phyloP scores from a whole-genome alignment of 1,140 invertebrate genomes.

The Aphaenogaster rudis region DNA sequence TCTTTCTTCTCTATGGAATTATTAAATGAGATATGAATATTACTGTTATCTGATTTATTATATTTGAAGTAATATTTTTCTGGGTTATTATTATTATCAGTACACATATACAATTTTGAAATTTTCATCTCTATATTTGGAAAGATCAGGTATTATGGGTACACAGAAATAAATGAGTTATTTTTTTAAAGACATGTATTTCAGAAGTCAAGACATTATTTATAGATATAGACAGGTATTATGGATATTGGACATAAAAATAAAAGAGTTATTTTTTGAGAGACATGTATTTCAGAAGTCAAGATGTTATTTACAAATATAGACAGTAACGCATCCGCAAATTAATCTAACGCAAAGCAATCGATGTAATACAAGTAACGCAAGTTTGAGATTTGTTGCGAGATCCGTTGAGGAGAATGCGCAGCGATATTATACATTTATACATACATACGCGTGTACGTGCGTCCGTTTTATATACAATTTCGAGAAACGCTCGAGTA shows the following conservation, averaged over 20 bases:
- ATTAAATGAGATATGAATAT: not conserved
- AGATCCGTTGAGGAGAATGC: constrained; percentile 6
- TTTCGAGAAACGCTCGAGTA: constrained; percentile 13
- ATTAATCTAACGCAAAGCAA: constrained; percentile 52
- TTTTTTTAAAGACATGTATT: constrained; percentile 74
- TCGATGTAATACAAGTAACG: not conserved
- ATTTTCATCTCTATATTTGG: not conserved
- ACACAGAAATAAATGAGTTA: not conserved
- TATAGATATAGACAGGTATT: constrained; percentile 75
- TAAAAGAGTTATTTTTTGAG: constrained; percentile 31
- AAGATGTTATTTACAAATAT: constrained; percentile 80
- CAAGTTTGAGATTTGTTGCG: constrained; percentile 13
- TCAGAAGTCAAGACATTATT: constrained; percentile 76
- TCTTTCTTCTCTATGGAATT: not conserved
- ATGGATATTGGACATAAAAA: not conserved
- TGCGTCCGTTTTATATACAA: constrained; percentile 35
- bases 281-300: constrained; percentile 78
- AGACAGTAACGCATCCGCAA: constrained; percentile 67
- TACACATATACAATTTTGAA: not conserved
- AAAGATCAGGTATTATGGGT: not conserved
- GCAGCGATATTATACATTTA: constrained; percentile 73
- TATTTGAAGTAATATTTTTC: not conserved
- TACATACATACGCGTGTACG: constrained; percentile 63
- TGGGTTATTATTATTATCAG: not conserved
- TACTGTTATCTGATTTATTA: not conserved